phyloP scores from a whole-genome alignment of 2,888 invertebrate genomes.

The Meteorus cinctellus region DNA sequence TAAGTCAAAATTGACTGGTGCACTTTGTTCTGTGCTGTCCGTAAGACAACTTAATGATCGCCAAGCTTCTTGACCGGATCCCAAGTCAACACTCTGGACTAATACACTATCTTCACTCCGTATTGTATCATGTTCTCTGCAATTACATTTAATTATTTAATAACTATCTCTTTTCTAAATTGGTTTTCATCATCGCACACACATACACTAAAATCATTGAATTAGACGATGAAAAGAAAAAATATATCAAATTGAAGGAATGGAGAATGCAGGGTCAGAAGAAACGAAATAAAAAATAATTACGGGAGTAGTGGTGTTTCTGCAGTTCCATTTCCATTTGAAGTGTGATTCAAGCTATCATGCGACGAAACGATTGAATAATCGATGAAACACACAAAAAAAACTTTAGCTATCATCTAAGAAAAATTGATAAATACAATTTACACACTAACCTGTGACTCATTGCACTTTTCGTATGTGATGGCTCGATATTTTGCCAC shows the following conservation, averaged over 20 bases:
- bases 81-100: slow-evolving; percentile 72
- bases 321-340: slow-evolving; percentile 50
- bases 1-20: slow-evolving; percentile 93
- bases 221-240: not conserved
- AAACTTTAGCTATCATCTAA: slow-evolving; percentile 29
- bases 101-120: slow-evolving; percentile 74
- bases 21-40: slow-evolving; percentile 93
- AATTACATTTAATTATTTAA: slow-evolving; percentile 23
- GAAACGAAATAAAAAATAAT: slow-evolving; percentile 52
- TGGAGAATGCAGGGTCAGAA: not conserved
- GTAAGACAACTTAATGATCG: slow-evolving; percentile 89
- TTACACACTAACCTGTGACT: slow-evolving; percentile 65
- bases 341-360: slow-evolving; percentile 58
- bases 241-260: no score
- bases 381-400: slow-evolving; percentile 33
- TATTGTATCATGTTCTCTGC: slow-evolving; percentile 63
- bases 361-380: slow-evolving; percentile 51
- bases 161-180: slow-evolving; percentile 12
- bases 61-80: slow-evolving; percentile 82
- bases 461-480: slow-evolving; percentile 69
- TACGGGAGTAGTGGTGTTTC: slow-evolving; percentile 56
- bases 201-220: not conserved
- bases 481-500: slow-evolving; percentile 67
- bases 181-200: not conserved
- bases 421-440: not conserved